These are phyloP conservation scores for Heliconius himera DNA, from an alignment of 1,140 invertebrate species.

Conservation along the genomic window DNA sequence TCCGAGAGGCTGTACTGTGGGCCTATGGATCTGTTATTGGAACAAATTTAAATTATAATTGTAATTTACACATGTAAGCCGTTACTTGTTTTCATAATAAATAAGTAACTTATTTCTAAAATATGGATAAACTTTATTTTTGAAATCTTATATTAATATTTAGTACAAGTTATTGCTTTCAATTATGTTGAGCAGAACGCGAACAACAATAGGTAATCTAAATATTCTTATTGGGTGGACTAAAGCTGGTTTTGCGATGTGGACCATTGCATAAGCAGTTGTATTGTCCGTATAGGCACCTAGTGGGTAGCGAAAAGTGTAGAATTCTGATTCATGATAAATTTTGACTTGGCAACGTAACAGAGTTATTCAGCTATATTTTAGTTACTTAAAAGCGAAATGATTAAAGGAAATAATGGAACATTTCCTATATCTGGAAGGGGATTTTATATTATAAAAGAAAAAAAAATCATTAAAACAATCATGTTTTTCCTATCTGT, in stretches of 20 bases:
- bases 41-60: not conserved
- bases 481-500: too few relatives aligned
- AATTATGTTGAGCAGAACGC: slow-evolving; percentile 15
- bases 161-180: not conserved
- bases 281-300: slow-evolving; percentile 46
- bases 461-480: not conserved
- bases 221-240: slow-evolving; percentile 40
- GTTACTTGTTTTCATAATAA: not conserved
- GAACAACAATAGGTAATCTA: slow-evolving; percentile 41
- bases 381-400: slow-evolving; percentile 38
- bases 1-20: slow-evolving; percentile 47
- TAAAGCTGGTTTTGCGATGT: slow-evolving; percentile 51
- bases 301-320: slow-evolving; percentile 53
- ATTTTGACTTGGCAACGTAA: slow-evolving; percentile 55
- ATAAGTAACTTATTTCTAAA: not conserved
- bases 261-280: slow-evolving; percentile 67
- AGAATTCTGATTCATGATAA: slow-evolving; percentile 53
- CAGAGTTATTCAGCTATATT: not conserved
- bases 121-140: not conserved
- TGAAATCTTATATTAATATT: slow-evolving; percentile 1
- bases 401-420: slow-evolving; percentile 56
- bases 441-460: slow-evolving; percentile 15
- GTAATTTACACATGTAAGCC: slow-evolving; percentile 19
- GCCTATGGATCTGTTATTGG: not conserved
- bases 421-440: not conserved